Evolutionary conservation across 2,797 vertebrate species (phyloP).

Genomic region (Xenentodon cancila): DNA sequence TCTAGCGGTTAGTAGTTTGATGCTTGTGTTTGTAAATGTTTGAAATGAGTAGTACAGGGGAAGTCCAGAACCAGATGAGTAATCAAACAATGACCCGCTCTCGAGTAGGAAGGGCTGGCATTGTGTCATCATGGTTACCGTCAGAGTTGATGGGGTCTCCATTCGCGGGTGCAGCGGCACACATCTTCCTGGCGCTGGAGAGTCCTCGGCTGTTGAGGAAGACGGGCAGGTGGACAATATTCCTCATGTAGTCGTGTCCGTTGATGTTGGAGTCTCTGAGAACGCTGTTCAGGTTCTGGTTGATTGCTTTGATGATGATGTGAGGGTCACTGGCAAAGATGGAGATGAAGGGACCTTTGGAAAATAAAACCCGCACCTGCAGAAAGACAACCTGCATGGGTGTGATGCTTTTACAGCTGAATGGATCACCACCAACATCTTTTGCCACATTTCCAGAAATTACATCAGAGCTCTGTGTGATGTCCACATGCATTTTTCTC

Average conservation of each 20-base stretch:
- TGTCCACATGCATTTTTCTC: too few species aligned
- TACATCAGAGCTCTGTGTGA: too few species aligned
- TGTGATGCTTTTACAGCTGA: too few species aligned
- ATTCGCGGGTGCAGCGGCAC: slow-evolving; percentile 81
- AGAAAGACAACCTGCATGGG: not conserved
- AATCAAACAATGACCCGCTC: too few species aligned
- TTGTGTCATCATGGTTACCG: slow-evolving; percentile 72
- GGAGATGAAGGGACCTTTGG: slow-evolving; percentile 96
- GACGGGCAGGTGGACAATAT: slow-evolving; percentile 95
- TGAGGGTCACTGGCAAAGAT: slow-evolving; percentile 98
- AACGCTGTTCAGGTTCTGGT: slow-evolving; percentile 97
- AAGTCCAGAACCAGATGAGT: too few species aligned
- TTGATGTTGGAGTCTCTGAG: slow-evolving; percentile 97
- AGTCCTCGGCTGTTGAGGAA: slow-evolving; percentile 96
- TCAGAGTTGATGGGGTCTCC: slow-evolving; percentile 86
- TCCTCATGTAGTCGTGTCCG: slow-evolving; percentile 97
- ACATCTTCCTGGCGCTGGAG: slow-evolving; percentile 88
- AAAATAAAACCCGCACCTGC: slow-evolving; percentile 95
- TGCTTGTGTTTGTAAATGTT: too few species aligned
- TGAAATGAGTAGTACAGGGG: too few species aligned
- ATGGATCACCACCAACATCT: too few species aligned
- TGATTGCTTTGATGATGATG: slow-evolving; percentile 98
- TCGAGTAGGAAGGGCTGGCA: too few species aligned
- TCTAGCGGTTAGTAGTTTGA: too few species aligned
- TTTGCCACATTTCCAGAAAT: too few species aligned